Evolutionary conservation across 1,140 invertebrate species (phyloP).

Genomic region (Phthorimaea operculella): DNA sequence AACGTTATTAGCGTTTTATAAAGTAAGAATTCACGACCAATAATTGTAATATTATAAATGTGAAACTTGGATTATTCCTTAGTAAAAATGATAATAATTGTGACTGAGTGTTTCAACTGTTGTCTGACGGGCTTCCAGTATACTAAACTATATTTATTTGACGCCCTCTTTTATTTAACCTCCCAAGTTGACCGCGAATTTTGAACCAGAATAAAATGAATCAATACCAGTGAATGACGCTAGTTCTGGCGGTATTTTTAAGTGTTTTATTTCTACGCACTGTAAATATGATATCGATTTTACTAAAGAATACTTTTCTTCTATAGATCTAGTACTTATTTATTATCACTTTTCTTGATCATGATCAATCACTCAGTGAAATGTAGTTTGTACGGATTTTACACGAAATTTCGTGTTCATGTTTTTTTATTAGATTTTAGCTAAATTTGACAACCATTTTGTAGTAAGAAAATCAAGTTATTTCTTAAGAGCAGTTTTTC

Average conservation of each 20-base stretch:
- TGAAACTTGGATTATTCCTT: conserved; percentile 60
- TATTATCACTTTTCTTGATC: conserved; percentile 40
- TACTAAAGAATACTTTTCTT: conserved; percentile 36
- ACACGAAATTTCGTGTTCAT: conserved; percentile 15
- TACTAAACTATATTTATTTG: conserved; percentile 48
- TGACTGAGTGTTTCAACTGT: conserved; percentile 62
- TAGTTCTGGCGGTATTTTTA: conserved; percentile 21
- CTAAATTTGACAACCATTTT: background rate
- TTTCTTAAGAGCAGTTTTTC: background rate
- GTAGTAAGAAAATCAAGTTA: background rate
- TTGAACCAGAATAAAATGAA: conserved; percentile 14
- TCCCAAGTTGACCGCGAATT: conserved; percentile 14
- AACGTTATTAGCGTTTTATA: conserved; percentile 58
- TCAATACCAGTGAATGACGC: conserved; percentile 41
- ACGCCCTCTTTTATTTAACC: conserved; percentile 25
- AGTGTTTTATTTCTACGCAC: conserved; percentile 43
- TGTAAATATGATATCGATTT: conserved; percentile 49
- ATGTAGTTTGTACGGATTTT: conserved; percentile 1
- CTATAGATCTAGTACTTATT: conserved; percentile 48
- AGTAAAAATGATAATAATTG: conserved; percentile 60
- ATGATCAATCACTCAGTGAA: conserved; percentile 17
- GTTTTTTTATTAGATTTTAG: conserved; percentile 17
- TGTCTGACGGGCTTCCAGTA: conserved; percentile 65
- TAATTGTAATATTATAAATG: conserved; percentile 60
- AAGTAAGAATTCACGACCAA: conserved; percentile 62